Evolutionary conservation across 2,113 vertebrate species (phyloP).

Genomic region (Periophthalmodon schlosseri): DNA sequence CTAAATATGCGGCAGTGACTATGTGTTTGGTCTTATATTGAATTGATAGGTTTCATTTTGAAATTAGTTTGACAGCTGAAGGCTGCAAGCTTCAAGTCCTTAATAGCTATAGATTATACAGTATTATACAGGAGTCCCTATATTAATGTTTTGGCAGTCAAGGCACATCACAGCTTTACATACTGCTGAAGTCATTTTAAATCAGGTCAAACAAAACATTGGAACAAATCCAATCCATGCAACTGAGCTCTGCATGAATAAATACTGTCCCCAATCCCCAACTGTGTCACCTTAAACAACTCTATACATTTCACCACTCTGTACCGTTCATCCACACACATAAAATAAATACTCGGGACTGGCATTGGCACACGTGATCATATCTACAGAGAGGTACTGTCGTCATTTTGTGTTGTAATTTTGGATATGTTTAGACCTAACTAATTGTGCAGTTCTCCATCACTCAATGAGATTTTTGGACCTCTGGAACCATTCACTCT

Average conservation of each 20-base stretch:
- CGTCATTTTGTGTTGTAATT: not conserved
- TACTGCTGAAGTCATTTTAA: conserved; percentile 2
- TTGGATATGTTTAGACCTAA: not conserved
- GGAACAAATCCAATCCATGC: not conserved
- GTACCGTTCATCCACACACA: not conserved
- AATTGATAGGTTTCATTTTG: not conserved
- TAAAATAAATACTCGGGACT: not conserved
- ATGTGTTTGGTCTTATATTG: not conserved
- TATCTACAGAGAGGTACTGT: not conserved
- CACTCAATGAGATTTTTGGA: too few relatives aligned
- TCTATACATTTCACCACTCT: not conserved
- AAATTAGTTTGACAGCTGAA: not conserved
- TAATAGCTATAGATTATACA: not conserved
- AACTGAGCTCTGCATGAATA: not conserved
- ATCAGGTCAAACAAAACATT: conserved; percentile 10
- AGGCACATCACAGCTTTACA: conserved; percentile 4
- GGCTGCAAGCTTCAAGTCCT: not conserved
- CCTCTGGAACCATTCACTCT: too few relatives aligned
- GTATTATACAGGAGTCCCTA: not conserved
- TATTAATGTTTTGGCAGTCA: conserved; percentile 7
- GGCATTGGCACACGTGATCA: not conserved
- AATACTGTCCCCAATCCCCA: not conserved
- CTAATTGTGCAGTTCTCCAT: too few relatives aligned
- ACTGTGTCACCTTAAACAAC: conserved; percentile 7
- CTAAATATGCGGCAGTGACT: not conserved